Evolutionary conservation across 2,797 vertebrate species (phyloP), one percentile per base, ranked within the genome.

Genomic region (Rhyacichthys aspro): DNA sequence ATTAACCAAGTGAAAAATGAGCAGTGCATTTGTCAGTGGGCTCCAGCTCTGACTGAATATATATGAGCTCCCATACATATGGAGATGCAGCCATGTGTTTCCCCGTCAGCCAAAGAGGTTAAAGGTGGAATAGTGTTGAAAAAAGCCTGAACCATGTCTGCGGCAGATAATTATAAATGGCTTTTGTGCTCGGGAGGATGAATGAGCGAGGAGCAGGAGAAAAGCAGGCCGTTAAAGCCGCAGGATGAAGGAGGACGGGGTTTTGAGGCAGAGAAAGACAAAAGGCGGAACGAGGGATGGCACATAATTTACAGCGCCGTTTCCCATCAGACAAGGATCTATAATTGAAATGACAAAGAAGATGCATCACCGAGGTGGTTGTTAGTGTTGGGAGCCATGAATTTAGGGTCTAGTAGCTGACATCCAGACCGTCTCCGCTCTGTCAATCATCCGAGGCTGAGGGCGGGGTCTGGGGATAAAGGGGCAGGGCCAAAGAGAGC

Each of bases 331-430:
- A 91, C 88, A 85, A 84, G 87, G 87, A 92, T 91, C 91, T 92
- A 76, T 93, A 93, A 93, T 93, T 92, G 92, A 93, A 93, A 90
- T 92, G 92, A 92, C 92, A 93, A 92, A 92, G 84, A 92, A 93
- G 91, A 92, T 90, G 88, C 89, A 93, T 92, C 72, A 75, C 86
- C 74, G 39, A 69, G 79, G 54, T 77, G 33, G 75, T 85, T 84
- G 86, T 91, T 90, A 80, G 88, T 79, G 76, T 88, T 86, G 77
- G 78, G 81, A 82, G 87, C 82, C 54, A 81, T 90, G 89, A 89
- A 88, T 89, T 90, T 82, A n/a, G 67, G 59, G 55, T 57, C 58
- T 43, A 67, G 67, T 68, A 72, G 69, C 78, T 70, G 85, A 88
- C 85, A 72, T 69, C 28, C 43, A 67, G 9, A 17, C 48, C 48